These are phyloP conservation scores for Malurus cyaneus DNA, from an alignment of 2,113 vertebrate species.

Conservation along the genomic window DNA sequence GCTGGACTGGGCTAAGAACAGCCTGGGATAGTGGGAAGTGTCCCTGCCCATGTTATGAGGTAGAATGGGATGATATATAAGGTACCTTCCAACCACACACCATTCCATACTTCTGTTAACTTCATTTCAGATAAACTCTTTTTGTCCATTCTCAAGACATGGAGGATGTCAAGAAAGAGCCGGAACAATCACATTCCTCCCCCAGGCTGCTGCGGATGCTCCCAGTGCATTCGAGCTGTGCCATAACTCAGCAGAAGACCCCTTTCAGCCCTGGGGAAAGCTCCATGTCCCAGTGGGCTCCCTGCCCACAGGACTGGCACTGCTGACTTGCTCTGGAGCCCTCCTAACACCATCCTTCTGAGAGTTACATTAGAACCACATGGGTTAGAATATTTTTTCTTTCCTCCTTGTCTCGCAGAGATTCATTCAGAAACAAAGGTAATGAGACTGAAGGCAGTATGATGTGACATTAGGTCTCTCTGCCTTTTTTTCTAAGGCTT, in stretches of 20 bases:
- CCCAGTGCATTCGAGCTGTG: accelerated
- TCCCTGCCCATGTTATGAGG: no score
- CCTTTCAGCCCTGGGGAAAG: no score
- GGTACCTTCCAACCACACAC: not conserved
- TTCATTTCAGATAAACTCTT: not conserved
- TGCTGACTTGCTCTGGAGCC: not conserved
- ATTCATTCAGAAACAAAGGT: not conserved
- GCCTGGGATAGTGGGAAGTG: accelerated
- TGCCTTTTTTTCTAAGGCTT: not conserved
- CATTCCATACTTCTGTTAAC: no score
- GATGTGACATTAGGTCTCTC: accelerated
- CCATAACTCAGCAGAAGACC: not conserved
- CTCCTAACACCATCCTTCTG: not conserved
- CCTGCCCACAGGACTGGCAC: not conserved
- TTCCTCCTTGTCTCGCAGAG: not conserved
- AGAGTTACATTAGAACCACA: accelerated
- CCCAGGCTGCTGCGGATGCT: accelerated
- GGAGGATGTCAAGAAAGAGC: not conserved
- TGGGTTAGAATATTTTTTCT: accelerated
- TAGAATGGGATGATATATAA: not conserved
- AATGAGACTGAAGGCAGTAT: not conserved
- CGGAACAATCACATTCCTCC: not conserved
- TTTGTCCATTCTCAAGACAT: not conserved
- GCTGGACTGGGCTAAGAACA: accelerated
- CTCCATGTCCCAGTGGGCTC: not conserved